Evolutionary conservation across 2,888 invertebrate genomes (phyloP), one percentile per base, ranked within the genome.

Genomic region (Perdita meconis): DNA sequence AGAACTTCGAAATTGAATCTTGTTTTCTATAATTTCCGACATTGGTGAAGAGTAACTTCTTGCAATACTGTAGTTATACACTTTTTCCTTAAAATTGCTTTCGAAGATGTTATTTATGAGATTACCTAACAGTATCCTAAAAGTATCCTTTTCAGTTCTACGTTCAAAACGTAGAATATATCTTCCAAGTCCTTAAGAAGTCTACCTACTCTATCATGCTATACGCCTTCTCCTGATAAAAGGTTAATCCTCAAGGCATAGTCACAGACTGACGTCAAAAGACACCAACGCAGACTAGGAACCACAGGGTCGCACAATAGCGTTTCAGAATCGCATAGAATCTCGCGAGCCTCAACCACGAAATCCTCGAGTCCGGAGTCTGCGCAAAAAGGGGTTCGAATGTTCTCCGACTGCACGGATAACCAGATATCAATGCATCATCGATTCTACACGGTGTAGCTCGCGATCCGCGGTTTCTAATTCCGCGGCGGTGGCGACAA

Each of bases 381-480:
- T 10, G 12, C 6, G 26, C 22, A n/a, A 10, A 34, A 42, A 42
- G 16, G 34, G 38, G 13, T 6, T 4, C 13, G 19, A 24, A 5
- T 38, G 56, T 22, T 22, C 44, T 24, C 22, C 12, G 51, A 19
- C 40, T 40, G 68, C 68, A 42, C 50, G 69, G 22, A 50, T 75
- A 65, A 74, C 57, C 55, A 75, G 60, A 51, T 60, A 78, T 69
- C 47, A 60, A 78, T 56, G 42, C 42, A 40, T 55, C 69, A 47
- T 59, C 64, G 59, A 64, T 55, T 75, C 24, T 16, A 47, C 74
- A 74, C 69, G 47, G 69, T 50, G 50, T 22, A 24, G 42, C 50
- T 47, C 13, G 53, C 55, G 40, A 78, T 71, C 47, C 40, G 22
- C 22, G 13, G 66, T 72, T 72, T 78, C 71, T 71, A 78, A 67